phyloP scores from a whole-genome alignment of 2,113 vertebrate genomes.

The Oncorhynchus nerka region DNA sequence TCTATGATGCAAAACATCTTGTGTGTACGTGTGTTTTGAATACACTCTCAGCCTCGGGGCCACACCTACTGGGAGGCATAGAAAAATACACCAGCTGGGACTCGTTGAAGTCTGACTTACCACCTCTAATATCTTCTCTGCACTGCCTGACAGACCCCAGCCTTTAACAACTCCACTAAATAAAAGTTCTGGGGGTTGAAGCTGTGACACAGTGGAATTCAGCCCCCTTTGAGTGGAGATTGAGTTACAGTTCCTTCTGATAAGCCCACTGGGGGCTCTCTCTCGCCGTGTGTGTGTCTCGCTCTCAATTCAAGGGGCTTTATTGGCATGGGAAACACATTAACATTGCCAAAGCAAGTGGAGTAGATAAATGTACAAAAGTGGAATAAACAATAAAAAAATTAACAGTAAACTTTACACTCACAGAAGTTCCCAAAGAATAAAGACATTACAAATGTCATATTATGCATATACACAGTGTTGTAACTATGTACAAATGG shows the following conservation, averaged over 20 bases:
- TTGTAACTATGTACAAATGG: too few relatives aligned
- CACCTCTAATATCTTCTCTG: conserved; percentile 61
- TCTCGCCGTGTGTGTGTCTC: neutral
- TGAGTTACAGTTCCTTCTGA: conserved; percentile 52
- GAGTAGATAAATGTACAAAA: too few relatives aligned
- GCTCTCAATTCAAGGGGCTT: too few relatives aligned
- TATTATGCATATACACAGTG: too few relatives aligned
- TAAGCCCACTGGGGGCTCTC: conserved; percentile 33
- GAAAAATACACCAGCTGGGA: conserved; percentile 39
- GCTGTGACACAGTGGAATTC: conserved; percentile 54
- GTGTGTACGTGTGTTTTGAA: too few relatives aligned
- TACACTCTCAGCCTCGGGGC: conserved; percentile 5
- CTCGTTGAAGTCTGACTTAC: conserved; percentile 64
- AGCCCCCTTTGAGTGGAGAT: conserved; percentile 27
- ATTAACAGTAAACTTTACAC: too few relatives aligned
- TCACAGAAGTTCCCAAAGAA: too few relatives aligned
- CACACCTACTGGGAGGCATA: conserved; percentile 40
- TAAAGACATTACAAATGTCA: too few relatives aligned
- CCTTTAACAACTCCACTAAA: conserved; percentile 63
- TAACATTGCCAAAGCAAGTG: too few relatives aligned
- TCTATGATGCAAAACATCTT: too few relatives aligned
- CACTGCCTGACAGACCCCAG: conserved; percentile 54
- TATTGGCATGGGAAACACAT: too few relatives aligned
- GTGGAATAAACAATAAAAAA: too few relatives aligned
- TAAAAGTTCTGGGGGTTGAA: conserved; percentile 50